These are phyloP conservation scores for Lymantria dispar DNA, from an alignment of 2,888 invertebrate genomes.

Conservation along the genomic window DNA sequence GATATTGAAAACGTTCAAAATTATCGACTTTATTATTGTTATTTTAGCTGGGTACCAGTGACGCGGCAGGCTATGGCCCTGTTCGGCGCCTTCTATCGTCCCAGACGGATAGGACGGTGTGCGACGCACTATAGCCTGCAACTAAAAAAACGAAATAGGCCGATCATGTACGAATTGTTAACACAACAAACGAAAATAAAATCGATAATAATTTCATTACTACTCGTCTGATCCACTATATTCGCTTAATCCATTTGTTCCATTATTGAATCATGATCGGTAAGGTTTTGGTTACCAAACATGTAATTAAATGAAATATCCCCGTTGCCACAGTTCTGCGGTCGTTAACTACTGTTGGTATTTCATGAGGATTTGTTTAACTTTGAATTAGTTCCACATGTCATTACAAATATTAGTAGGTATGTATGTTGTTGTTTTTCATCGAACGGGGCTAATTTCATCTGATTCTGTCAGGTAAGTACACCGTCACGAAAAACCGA, in stretches of 20 bases:
- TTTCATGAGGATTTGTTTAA: conserved; percentile 1
- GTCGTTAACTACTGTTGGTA: conserved; percentile 9
- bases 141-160: too few species aligned
- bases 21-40: too few species aligned
- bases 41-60: too few species aligned
- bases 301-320: conserved; percentile 48
- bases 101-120: too few species aligned
- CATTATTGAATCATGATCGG: conserved; percentile 61
- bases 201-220: conserved; percentile 43
- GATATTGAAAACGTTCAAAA: too few species aligned
- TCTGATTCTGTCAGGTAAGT: too few species aligned
- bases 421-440: too few species aligned
- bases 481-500: too few species aligned
- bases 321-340: conserved; percentile 28
- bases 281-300: conserved; percentile 31
- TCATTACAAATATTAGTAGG: background rate
- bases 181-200: conserved; percentile 14
- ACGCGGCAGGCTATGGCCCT: too few species aligned
- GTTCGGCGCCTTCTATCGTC: too few species aligned
- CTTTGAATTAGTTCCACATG: background rate
- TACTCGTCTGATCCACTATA: conserved; percentile 37
- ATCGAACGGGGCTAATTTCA: too few species aligned
- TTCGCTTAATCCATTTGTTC: conserved; percentile 57
- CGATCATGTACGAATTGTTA: background rate
- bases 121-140: too few species aligned